These are phyloP conservation scores for Centropyge bicolor DNA, from an alignment of 2,797 vertebrate genomes.

Conservation along the genomic window DNA sequence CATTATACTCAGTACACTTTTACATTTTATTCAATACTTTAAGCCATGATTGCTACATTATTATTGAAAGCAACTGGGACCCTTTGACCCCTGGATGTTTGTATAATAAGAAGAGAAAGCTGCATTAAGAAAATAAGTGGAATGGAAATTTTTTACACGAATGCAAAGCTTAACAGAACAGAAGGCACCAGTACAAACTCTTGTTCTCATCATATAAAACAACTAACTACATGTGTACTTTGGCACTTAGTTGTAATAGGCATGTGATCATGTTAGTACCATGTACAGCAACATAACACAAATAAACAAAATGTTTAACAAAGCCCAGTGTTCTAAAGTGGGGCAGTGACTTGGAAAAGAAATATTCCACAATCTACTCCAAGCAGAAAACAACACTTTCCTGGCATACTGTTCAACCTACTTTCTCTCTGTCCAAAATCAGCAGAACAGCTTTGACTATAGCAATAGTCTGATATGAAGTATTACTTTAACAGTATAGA, in stretches of 20 bases:
- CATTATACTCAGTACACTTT: neutral
- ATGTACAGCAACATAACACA: constrained; percentile 73
- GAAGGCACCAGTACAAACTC: constrained; percentile 34
- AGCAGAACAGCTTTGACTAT: constrained; percentile 58
- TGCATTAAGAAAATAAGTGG: neutral
- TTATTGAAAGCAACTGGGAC: neutral
- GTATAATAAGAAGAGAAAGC: constrained; percentile 7
- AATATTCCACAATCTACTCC: constrained; percentile 64
- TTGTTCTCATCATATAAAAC: constrained; percentile 62
- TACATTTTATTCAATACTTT: neutral
- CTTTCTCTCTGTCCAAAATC: constrained; percentile 69
- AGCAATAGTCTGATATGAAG: constrained; percentile 41
- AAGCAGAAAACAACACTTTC: constrained; percentile 68
- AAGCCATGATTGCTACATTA: neutral
- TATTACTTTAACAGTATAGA: constrained; percentile 18
- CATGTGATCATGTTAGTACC: constrained; percentile 62
- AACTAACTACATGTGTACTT: constrained; percentile 66
- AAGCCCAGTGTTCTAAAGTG: constrained; percentile 67
- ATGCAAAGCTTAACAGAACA: constrained; percentile 21
- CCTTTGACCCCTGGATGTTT: neutral
- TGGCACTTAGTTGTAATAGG: constrained; percentile 48
- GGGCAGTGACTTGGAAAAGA: constrained; percentile 71
- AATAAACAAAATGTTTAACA: constrained; percentile 77
- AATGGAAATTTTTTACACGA: constrained; percentile 4
- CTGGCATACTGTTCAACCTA: constrained; percentile 69